These are phyloP conservation scores for Herpetotheres cachinnans DNA, from an alignment of 2,113 vertebrate species.

Conservation along the genomic window DNA sequence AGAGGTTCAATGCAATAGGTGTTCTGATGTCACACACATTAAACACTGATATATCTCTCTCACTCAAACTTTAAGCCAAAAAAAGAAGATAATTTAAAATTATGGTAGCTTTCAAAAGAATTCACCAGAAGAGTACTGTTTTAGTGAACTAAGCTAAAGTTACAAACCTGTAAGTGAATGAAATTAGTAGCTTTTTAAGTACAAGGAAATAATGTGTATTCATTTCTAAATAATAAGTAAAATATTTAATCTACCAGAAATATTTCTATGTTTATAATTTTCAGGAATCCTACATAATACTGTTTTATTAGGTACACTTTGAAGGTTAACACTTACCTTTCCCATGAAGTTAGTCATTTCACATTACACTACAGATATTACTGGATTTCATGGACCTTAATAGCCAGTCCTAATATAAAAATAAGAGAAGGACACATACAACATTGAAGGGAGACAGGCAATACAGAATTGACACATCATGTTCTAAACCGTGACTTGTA, in stretches of 20 bases:
- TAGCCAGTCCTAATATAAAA: neutral
- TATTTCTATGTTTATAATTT: neutral
- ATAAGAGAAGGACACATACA: neutral
- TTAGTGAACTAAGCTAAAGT: neutral
- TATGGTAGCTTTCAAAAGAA: neutral
- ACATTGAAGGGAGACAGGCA: neutral
- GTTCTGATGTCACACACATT: neutral
- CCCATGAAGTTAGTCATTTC: constrained; percentile 61
- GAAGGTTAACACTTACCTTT: constrained; percentile 69
- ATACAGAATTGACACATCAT: neutral
- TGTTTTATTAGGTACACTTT: constrained; percentile 53
- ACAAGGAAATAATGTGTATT: neutral
- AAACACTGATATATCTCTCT: neutral
- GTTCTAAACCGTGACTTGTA: neutral
- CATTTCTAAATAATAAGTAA: neutral
- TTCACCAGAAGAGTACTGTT: neutral
- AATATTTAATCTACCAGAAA: constrained; percentile 67
- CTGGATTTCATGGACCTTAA: constrained; percentile 62
- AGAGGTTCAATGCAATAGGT: neutral
- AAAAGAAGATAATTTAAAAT: neutral
- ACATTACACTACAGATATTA: constrained; percentile 13
- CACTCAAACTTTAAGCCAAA: neutral
- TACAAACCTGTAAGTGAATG: neutral
- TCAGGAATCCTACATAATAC: neutral
- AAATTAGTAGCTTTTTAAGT: neutral